A percentile compares a stretch with the other conserved stretches of the same genome.
phyloP scores from a whole-genome alignment of 2,888 invertebrate species.

The Morpho helenor region DNA sequence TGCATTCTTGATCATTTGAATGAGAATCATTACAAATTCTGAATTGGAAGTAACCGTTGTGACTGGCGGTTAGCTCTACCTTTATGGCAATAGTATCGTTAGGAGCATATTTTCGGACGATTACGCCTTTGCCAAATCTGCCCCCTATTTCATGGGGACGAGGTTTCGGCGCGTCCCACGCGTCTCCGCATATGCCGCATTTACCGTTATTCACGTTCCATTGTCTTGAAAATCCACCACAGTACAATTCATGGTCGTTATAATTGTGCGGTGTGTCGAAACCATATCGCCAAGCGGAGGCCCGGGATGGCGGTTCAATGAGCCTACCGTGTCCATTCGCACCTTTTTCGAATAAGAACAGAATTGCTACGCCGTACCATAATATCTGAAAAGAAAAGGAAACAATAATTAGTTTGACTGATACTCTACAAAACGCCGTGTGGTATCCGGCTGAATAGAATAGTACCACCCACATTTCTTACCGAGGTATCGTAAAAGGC shows the following conservation, averaged over 20 bases:
- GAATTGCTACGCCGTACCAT: slow-evolving; percentile 54
- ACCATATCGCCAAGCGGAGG: slow-evolving; percentile 93
- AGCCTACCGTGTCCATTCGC: slow-evolving; percentile 84
- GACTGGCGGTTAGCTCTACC: slow-evolving; percentile 92
- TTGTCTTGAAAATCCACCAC: slow-evolving; percentile 92
- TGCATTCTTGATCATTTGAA: slow-evolving; percentile 85
- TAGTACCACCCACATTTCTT: too few relatives aligned
- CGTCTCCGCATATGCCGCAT: slow-evolving; percentile 92
- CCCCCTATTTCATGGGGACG: slow-evolving; percentile 91
- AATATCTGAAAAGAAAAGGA: slow-evolving; percentile 48
- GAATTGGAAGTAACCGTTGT: slow-evolving; percentile 92
- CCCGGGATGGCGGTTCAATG: slow-evolving; percentile 92
- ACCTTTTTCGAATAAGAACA: slow-evolving; percentile 43
- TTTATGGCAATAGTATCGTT: slow-evolving; percentile 84
- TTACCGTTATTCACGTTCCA: slow-evolving; percentile 90
- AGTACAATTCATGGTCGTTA: slow-evolving; percentile 93
- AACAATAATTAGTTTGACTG: background rate
- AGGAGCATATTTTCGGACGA: slow-evolving; percentile 87
- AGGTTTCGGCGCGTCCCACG: slow-evolving; percentile 86
- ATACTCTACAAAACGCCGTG: too few relatives aligned
- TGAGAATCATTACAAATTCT: slow-evolving; percentile 86
- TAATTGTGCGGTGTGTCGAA: slow-evolving; percentile 93
- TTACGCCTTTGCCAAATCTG: slow-evolving; percentile 88
- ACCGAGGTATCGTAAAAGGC: too few relatives aligned
- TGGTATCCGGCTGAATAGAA: too few relatives aligned